Base-by-base conservation (phyloP, 37 sponge, comb jelly and placozoan species). In the Lycopodina hypogea region DNA sequence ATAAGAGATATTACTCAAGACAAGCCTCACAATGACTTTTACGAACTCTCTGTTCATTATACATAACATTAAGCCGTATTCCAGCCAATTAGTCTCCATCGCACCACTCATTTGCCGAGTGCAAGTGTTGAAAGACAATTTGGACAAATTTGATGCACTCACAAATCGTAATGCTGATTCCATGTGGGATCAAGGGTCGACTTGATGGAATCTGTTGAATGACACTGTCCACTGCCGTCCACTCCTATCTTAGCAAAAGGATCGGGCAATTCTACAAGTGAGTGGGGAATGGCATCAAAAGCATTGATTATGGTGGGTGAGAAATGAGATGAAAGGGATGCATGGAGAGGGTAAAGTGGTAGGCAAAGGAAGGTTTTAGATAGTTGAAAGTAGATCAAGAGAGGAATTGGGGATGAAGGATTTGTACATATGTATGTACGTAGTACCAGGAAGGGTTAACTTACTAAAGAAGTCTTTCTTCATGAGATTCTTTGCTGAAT, bases 141-240 rank as follows among this genome's bases (percentile, higher is more conserved):
- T n/a, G n/a, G n/a, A n/a, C n/a, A n/a, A n/a, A n/a, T n/a, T n/a
- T n/a, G n/a, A 45, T 67, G 3, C 24, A 82, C 97, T 93, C 53
- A 96, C 97, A 96, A 57, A 71, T 96, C 94, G 69, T 87, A 96
- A 41, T 93, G 92, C 42, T 96, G 89, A 40, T 93, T 96, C 97
- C 97, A 96, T 56, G 90, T 96, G 55, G 97, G 97, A 63, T 96
- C 97, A 34, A 96, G 79, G 17, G 94, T 80, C 2, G 78, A 73
- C 79, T 86, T 96, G 56, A 91, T 63, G 38, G 81, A 70, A 21
- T 90, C 92, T 18, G 97, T 96, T 0, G 87, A 70, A 73, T 96
- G 95, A 70, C 95, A 90, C 79, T 96, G 94, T 4, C 94, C 91
- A 67, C 92, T 96, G 29, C 88, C 94, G 37, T 93, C 97, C 22